Base-by-base conservation (phyloP, 2,113 vertebrate species). In the Pica pica region DNA sequence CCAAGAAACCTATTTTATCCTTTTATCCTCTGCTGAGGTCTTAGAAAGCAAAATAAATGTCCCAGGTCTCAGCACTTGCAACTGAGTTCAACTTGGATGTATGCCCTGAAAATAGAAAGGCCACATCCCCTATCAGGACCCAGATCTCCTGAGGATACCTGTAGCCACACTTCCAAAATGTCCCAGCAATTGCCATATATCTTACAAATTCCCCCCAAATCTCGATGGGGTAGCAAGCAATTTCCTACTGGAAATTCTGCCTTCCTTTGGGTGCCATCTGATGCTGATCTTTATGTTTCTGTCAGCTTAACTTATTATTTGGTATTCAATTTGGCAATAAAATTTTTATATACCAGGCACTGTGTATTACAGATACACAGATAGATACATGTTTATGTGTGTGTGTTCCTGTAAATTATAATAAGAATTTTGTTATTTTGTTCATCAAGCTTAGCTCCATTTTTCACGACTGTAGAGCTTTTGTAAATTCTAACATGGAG, bases 241-340 rank as follows among this genome's bases (percentile, higher is more conserved):
- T 77, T 67, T 83, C 74, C 83, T 84, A 4, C 56, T 94, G 60
- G 49, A 94, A 91, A 89, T 89, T 81, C 60, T 92, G 52, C 60
- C 81, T 93, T 92, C 90, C 88, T 96, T 94, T 83, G 88, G 79
- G 91, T 96, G 27, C 71, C 56, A 83, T 93, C 79, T 94, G 81
- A 95, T 0, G 4, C 68, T 86, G 76, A 90, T 90, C 64, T 95
- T 92, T 86, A 83, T 92, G 79, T 83, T 95, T 95, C 87, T 94
- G 94, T 89, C 95, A 94, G 47, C 80, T 90, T 89, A 94, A 90
- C 93, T 92, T 96, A 94, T 84, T 92, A 91, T 95, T 89, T 92
- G 87, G 83, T 96, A 91, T 92, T 94, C 87, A 96, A 63, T 93
- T 80, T 93, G 83, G 50, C 88, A 95, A 90, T 90, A 95, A 85